phyloP scores from a whole-genome alignment of 1,140 invertebrate species.

The Pomacea maculata region DNA sequence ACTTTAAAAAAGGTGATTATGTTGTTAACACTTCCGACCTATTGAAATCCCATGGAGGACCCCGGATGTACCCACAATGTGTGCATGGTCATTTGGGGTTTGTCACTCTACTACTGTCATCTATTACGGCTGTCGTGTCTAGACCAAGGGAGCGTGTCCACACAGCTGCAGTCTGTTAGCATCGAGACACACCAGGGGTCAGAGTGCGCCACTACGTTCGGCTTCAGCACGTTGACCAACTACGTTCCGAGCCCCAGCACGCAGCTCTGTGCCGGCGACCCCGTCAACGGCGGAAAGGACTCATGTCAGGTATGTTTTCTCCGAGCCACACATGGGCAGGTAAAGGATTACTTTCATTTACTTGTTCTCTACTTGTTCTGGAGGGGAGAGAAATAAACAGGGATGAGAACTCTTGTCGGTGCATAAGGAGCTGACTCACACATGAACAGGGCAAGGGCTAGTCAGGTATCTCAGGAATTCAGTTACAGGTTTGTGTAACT shows the following conservation, averaged over 20 bases:
- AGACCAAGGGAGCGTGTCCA: neutral
- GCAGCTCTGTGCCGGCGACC: slow-evolving; percentile 16
- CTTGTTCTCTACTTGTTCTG: no score
- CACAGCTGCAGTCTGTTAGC: slow-evolving; percentile 5
- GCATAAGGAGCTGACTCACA: no score
- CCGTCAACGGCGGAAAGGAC: slow-evolving; percentile 9
- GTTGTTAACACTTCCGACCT: neutral
- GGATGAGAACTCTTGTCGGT: no score
- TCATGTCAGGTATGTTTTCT: slow-evolving; percentile 11
- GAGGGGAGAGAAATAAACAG: no score
- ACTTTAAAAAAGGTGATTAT: no score
- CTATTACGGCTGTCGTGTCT: no score
- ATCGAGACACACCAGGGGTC: slow-evolving; percentile 10
- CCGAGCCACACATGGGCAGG: no score
- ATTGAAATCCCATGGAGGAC: neutral
- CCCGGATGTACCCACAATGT: neutral
- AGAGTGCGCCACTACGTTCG: neutral
- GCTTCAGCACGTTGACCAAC: neutral
- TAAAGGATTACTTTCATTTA: no score
- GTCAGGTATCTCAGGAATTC: no score
- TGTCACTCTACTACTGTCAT: neutral
- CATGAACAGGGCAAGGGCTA: no score
- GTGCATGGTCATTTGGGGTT: no score
- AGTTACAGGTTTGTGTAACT: no score
- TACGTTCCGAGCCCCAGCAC: neutral